Evolutionary conservation across 92 coral and sea anemone genomes (phyloP), one percentile per base, ranked within the genome.

Genomic region (Epizoanthus stellaris): DNA sequence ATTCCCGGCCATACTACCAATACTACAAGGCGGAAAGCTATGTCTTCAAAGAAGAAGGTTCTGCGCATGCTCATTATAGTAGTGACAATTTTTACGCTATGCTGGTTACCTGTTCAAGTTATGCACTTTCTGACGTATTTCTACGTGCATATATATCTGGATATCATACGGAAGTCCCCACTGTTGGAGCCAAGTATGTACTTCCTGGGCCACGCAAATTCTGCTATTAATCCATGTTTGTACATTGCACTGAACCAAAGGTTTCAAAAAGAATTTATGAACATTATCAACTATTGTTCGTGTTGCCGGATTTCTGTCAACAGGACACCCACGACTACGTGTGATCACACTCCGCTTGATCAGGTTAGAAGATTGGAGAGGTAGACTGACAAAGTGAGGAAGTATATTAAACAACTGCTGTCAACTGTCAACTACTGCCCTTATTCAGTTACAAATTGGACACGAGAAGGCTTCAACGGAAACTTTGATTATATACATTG

Each of bases 31-130:
- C 93, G 90, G 57, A 86, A 87, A 47, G 94, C 91, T 15, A 88
- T 74, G 73, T 53, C 80, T 42, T 87, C 98, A 9, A 94, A 94
- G 80, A 86, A 94, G 14, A 94, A 94, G 57, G 98, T 94, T 15
- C 83, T 94, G 88, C 93, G 98, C 84, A 94, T 94, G 98, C 92
- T 94, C 58, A 94, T 88, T 20, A 86, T 89, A 2, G 95, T 94
- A 4, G 98, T 94, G 42, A 66, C 86, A 56, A 87, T 87, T 21
- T 94, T 94, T 86, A 90, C 93, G 5, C 84, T 94, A 6, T 94
- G 98, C 67, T 94, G 98, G 98, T 79, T 94, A 45, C 98, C 98
- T 3, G 91, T 89, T 16, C 98, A 94, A 30, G 60, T 90, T 2
- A 89, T 94, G 92, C 98, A 94, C 62, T 59, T 88, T 6, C 4